Conservation (phyloP, 1,140 invertebrate genomes). For the Euglossa dilemma region DNA sequence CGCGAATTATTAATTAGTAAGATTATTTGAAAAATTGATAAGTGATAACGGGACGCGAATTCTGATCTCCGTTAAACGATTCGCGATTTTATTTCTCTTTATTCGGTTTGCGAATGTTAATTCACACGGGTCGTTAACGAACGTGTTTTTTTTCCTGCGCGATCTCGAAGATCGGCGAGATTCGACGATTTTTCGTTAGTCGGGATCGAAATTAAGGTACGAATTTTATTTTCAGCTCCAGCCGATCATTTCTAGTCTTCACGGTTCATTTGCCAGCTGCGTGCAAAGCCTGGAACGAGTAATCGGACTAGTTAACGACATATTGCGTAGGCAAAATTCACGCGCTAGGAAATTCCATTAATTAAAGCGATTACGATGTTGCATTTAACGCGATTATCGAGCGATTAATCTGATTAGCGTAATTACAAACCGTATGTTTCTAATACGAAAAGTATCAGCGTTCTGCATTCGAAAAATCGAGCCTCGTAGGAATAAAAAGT, state of each 20-base stretch:
- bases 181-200: too few species aligned
- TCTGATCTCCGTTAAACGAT: not conserved
- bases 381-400: not conserved
- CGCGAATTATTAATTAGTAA: too few species aligned
- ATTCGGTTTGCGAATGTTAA: not conserved
- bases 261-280: too few species aligned
- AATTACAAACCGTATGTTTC: not conserved
- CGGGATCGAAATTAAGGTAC: too few species aligned
- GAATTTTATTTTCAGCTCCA: too few species aligned
- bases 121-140: not conserved
- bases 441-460: not conserved
- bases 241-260: too few species aligned
- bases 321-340: not conserved
- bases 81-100: not conserved
- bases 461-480: not conserved
- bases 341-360: not conserved
- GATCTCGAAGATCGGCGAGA: too few species aligned
- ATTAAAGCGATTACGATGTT: not conserved
- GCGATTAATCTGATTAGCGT: conserved; percentile 2
- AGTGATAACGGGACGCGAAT: too few species aligned
- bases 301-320: not conserved
- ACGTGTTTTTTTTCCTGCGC: not conserved
- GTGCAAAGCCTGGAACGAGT: not conserved
- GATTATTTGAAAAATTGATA: too few species aligned
- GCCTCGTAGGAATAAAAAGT: too few species aligned